Percentiles rank a stretch among this genome's conserved stretches.
Conservation (phyloP, 2,888 invertebrate genomes). For the Eledona agricola region DNA sequence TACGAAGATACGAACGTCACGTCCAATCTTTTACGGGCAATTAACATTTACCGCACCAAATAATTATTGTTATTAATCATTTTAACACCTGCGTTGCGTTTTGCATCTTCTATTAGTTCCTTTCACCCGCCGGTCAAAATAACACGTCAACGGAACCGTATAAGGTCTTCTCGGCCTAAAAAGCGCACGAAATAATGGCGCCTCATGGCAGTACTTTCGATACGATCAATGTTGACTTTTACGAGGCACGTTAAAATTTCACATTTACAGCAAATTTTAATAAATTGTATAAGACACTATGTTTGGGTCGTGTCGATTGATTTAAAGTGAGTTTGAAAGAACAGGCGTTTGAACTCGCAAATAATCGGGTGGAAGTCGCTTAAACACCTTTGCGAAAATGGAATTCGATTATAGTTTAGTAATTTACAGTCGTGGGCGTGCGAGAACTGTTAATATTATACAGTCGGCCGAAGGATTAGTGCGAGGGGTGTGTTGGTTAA, state of each 20-base stretch:
- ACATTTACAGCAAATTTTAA: slow-evolving; percentile 24
- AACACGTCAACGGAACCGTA: no score
- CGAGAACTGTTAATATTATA: slow-evolving; percentile 53
- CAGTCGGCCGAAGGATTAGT: slow-evolving; percentile 35
- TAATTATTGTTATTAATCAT: no score
- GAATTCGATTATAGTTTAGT: slow-evolving; percentile 59
- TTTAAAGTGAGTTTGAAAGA: no score
- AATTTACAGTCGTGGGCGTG: slow-evolving; percentile 57
- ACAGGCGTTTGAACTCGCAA: slow-evolving; percentile 26
- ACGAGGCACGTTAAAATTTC: slow-evolving; percentile 14
- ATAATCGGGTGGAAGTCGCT: slow-evolving; percentile 49
- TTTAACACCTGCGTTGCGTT: no score
- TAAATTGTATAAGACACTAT: no score
- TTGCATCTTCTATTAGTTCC: no score
- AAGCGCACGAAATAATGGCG: slow-evolving; percentile 4
- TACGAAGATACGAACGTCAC: no score
- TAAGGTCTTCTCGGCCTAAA: no score
- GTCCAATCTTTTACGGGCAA: no score
- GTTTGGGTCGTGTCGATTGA: no score
- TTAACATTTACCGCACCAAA: no score
- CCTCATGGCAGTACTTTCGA: slow-evolving; percentile 11
- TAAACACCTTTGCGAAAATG: slow-evolving; percentile 59
- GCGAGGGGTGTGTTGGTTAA: slow-evolving; percentile 17
- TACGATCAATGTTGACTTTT: slow-evolving; percentile 19
- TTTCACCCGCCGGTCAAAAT: no score